Evolutionary conservation across 2,113 vertebrate species (phyloP).

Genomic region (Alces alces): DNA sequence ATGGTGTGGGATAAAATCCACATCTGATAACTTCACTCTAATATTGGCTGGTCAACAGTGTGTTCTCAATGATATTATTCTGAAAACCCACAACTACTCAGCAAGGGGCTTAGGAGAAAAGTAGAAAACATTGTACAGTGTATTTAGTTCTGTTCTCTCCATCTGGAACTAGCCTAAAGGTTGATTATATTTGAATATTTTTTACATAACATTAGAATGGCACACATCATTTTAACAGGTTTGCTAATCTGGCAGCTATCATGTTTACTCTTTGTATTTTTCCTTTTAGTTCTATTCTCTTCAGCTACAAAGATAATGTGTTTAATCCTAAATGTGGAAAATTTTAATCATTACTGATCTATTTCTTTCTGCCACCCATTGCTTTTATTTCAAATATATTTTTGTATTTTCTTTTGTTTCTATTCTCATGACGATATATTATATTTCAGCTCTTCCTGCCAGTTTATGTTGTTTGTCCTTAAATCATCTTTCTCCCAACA

Average conservation of each 20-base stretch:
- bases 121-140: not conserved
- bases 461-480: not conserved
- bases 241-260: not conserved
- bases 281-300: not conserved
- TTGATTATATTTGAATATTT: constrained; percentile 42
- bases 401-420: not conserved
- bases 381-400: not conserved
- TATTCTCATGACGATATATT: not conserved
- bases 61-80: not conserved
- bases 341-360: not conserved
- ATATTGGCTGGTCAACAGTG: not conserved
- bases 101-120: not conserved
- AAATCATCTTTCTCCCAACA: not conserved
- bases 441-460: not conserved
- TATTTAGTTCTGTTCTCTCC: not conserved
- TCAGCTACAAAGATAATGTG: not conserved
- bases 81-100: not conserved
- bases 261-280: not conserved
- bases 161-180: constrained; percentile 43
- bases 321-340: not conserved
- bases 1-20: not conserved
- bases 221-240: constrained; percentile 25
- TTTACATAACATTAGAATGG: constrained; percentile 46
- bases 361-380: not conserved
- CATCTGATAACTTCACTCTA: not conserved